phyloP scores from a whole-genome alignment of 2,113 vertebrate species.

The Pogonocichla stellata region DNA sequence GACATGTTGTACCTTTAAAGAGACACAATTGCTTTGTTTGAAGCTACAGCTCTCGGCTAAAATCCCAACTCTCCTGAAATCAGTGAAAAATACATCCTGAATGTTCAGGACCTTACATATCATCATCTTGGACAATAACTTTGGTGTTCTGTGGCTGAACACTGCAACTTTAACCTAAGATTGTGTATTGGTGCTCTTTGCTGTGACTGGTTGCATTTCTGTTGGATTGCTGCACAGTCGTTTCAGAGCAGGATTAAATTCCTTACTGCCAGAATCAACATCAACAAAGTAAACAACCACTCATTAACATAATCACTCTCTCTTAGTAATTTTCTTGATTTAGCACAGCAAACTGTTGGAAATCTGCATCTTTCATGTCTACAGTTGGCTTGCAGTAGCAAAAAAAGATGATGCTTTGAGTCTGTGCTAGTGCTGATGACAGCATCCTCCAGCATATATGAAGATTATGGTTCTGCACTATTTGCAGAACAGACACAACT shows the following conservation, averaged over 20 bases:
- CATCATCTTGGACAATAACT: neutral
- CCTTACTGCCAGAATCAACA: neutral
- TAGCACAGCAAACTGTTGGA: neutral
- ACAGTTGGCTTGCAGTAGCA: neutral
- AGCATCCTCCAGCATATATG: neutral
- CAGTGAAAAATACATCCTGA: neutral
- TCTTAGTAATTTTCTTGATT: neutral
- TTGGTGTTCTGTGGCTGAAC: neutral
- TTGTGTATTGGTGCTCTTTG: neutral
- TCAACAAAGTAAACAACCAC: neutral
- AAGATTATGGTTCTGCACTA: neutral
- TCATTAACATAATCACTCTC: neutral
- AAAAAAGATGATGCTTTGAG: neutral
- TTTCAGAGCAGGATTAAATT: neutral
- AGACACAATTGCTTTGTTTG: neutral
- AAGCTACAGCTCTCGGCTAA: neutral
- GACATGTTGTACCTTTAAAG: neutral
- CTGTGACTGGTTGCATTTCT: neutral
- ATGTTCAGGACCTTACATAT: neutral
- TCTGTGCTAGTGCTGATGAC: neutral
- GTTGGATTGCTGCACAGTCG: neutral
- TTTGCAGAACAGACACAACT: neutral
- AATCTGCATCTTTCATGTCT: neutral
- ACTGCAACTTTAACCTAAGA: neutral
- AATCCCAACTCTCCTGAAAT: neutral